Evolutionary conservation across 2,113 vertebrate genomes (phyloP).

Genomic region (Micronycteris hirsuta): DNA sequence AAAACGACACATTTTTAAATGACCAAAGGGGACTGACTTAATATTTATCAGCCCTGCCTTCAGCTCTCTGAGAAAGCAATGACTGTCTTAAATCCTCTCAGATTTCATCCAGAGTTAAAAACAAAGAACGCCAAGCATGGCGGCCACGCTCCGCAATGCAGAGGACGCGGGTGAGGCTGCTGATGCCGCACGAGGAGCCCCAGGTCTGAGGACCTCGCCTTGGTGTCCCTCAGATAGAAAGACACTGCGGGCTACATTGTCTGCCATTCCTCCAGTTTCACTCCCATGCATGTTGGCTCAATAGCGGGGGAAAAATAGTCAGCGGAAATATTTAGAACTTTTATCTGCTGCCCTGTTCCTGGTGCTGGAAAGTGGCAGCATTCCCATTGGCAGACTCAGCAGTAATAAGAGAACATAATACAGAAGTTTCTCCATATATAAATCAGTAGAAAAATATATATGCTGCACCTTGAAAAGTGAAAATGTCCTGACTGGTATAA

Average conservation of each 20-base stretch:
- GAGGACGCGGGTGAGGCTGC: neutral
- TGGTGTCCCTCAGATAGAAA: neutral
- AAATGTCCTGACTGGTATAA: neutral
- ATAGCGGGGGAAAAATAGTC: neutral
- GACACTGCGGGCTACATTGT: neutral
- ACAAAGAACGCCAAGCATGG: neutral
- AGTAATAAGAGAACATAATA: neutral
- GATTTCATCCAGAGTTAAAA: neutral
- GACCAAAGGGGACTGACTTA: neutral
- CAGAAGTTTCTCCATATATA: neutral
- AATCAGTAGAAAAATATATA: neutral
- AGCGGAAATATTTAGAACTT: neutral
- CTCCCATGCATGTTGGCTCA: neutral
- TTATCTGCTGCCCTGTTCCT: neutral
- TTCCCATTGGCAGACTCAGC: neutral
- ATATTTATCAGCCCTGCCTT: neutral
- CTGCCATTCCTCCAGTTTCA: neutral
- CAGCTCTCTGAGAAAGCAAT: neutral
- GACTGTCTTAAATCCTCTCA: neutral
- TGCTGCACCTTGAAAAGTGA: neutral
- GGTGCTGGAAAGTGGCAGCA: neutral
- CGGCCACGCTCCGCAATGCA: neutral
- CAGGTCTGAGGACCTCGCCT: neutral
- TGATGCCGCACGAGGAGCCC: neutral
- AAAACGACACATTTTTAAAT: neutral